Conservation (phyloP, 2,797 vertebrate species). For the Tamandua tetradactyla region DNA sequence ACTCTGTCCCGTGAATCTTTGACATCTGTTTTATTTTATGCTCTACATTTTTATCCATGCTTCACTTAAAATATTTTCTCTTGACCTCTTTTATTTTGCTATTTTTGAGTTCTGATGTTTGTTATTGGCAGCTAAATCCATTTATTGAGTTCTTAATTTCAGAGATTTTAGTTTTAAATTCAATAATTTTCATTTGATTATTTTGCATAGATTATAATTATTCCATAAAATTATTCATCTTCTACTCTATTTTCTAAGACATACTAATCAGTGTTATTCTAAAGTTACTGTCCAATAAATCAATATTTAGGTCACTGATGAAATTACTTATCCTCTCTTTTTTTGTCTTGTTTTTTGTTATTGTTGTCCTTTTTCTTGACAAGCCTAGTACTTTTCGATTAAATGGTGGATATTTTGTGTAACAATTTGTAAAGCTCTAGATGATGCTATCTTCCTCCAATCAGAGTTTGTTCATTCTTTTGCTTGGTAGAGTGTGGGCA, state of each 20-base stretch:
- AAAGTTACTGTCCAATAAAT: not conserved
- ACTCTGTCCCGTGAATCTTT: not conserved
- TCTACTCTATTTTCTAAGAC: not conserved
- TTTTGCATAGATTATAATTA: not conserved
- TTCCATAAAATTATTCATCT: constrained; percentile 11
- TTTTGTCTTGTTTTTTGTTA: not conserved
- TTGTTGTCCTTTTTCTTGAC: not conserved
- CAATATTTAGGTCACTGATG: not conserved
- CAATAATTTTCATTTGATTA: not conserved
- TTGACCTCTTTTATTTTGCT: not conserved
- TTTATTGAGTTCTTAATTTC: constrained; percentile 34
- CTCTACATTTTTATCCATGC: not conserved
- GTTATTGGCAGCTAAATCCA: not conserved
- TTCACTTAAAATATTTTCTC: constrained; percentile 22
- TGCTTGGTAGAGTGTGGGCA: not conserved
- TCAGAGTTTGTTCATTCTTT: not conserved
- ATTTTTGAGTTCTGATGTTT: not conserved
- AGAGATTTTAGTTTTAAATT: constrained; percentile 29
- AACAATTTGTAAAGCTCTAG: not conserved
- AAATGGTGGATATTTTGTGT: not conserved
- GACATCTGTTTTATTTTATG: not conserved
- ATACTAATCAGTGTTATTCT: not conserved
- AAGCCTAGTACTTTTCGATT: not conserved
- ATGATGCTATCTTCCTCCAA: not conserved
- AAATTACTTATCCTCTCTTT: not conserved